Evolutionary conservation across 2,113 vertebrate genomes (phyloP), one percentile per base, ranked within the genome.

Genomic region (Cephalopterus ornatus): DNA sequence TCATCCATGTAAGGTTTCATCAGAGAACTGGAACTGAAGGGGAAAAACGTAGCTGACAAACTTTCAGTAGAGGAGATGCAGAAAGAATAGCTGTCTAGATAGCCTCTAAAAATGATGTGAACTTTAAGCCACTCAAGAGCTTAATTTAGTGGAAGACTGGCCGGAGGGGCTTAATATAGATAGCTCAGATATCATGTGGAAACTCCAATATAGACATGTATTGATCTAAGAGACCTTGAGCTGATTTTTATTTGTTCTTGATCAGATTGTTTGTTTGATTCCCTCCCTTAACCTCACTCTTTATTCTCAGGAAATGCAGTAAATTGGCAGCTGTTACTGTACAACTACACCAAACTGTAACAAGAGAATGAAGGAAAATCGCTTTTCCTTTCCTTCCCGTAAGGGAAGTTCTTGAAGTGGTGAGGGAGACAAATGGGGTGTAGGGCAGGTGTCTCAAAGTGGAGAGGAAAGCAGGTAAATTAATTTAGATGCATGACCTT

Each of bases 61-160:
- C 80, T 79, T 92, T 62, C 13, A 68, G 16, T 68, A 44, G 17
- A 67, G 37, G 58, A 96, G 94, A 39, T 88, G 55, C 0, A 37
- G 67, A 47, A 89, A 50, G 93, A 87, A 67, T 76, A 84, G 93
- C 85, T 97, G 93, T 82, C 80, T 73, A 50, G 56, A 92, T 91
- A 74, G 85, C 24, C 80, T 78, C 84, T 26, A 47, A 87, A 96
- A 92, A 85, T 77, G 94, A 97, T 67, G 94, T 97, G 97, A 97
- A 97, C 92, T 70, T 78, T n/a, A 42, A 53, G 93, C 76, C 95
- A 97, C 97, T 97, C 87, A 59, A 5, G 97, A 94, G 96, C 97
- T 98, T 98, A 97, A 98, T 97, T 97, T 98, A 98, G 96, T 91
- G 93, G 78, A 95, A 88, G 85, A 47, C 83, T 90, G 92, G 76